Evolutionary conservation across 2,888 invertebrate genomes (phyloP).

Genomic region (Eilema caniola): DNA sequence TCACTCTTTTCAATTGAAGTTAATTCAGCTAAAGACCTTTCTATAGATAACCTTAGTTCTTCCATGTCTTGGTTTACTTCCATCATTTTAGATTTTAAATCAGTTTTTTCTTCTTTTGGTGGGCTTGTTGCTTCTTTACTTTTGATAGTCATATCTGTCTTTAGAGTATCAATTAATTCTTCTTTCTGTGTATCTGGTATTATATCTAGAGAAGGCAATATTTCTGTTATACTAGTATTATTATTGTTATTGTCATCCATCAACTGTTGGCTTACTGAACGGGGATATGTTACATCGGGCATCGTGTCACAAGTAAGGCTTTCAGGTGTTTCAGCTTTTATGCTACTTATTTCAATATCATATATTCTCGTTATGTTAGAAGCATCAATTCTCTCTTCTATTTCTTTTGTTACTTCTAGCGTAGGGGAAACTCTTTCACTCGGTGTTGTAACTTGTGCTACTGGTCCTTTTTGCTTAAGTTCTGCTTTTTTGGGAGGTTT

Average conservation of each 20-base stretch:
- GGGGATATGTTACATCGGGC: constrained; percentile 73
- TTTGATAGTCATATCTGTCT: not conserved
- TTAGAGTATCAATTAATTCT: constrained; percentile 31
- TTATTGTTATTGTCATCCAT: constrained; percentile 74
- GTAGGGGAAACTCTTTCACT: constrained; percentile 16
- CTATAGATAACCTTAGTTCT: constrained; percentile 76
- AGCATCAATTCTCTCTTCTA: constrained; percentile 32
- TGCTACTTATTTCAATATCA: constrained; percentile 56
- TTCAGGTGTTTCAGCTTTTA: constrained; percentile 60
- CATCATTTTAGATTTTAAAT: constrained; percentile 79
- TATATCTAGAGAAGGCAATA: constrained; percentile 57
- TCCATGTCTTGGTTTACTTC: constrained; percentile 82
- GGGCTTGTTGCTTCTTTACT: constrained; percentile 8
- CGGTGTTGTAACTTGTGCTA: constrained; percentile 19
- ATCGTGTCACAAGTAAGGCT: constrained; percentile 58
- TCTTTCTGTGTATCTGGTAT: constrained; percentile 59
- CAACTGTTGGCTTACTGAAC: constrained; percentile 70
- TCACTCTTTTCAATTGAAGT: constrained; percentile 72
- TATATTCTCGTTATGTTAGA: constrained; percentile 39
- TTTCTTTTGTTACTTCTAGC: constrained; percentile 3
- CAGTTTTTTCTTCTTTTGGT: constrained; percentile 67
- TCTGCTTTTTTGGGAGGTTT: constrained; percentile 42
- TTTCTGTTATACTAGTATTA: constrained; percentile 71
- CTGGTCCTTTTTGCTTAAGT: constrained; percentile 19
- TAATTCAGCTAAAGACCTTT: constrained; percentile 78